Base-by-base conservation (phyloP, 2,888 invertebrate genomes). In the Drosophila kanekoi region DNA sequence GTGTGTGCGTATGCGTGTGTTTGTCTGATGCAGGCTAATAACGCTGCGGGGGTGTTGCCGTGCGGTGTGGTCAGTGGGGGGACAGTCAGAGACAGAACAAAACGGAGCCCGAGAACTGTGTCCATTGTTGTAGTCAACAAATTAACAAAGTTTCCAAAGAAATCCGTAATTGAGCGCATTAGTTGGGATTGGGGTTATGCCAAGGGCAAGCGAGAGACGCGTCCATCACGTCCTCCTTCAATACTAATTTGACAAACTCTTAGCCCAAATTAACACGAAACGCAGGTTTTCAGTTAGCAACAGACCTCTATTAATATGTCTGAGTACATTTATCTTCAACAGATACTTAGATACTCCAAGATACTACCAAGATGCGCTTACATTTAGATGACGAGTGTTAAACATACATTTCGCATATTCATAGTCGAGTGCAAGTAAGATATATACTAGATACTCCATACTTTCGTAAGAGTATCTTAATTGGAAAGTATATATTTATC, bases 81-180 rank as follows among this genome's bases (percentile, higher is more conserved):
- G 56, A 47, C 62, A 56, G 38, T 37, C 41, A 28, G 52, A 37
- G 41, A 54, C 51, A 67, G 53, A 13, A 14, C 18, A 47, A 35
- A 35, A 20, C 18, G 20, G 8, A 18, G 14, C 14, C n/a, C 28
- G 28, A 28, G 11, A 28, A 35, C 41, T 48, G 32, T 59, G 60
- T 38, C 53, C 72, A 79, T 85, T 87, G 87, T 85, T 84, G 67
- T 77, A 78, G 79, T 75, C 77, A 87, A 87, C 73, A 83, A 83
- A 83, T 83, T 87, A 82, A 84, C 79, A 81, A 83, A 81, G 75
- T 87, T 86, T 83, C 82, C 79, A 64, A 84, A 75, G 85, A 83
- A 83, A 79, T 81, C 54, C 67, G 79, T 84, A 82, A 81, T 87
- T 82, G 81, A 77, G 84, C 72, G 62, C 73, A 77, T 77, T 81